phyloP scores from a whole-genome alignment of 2,888 invertebrate species.

The Drosophila rubida region DNA sequence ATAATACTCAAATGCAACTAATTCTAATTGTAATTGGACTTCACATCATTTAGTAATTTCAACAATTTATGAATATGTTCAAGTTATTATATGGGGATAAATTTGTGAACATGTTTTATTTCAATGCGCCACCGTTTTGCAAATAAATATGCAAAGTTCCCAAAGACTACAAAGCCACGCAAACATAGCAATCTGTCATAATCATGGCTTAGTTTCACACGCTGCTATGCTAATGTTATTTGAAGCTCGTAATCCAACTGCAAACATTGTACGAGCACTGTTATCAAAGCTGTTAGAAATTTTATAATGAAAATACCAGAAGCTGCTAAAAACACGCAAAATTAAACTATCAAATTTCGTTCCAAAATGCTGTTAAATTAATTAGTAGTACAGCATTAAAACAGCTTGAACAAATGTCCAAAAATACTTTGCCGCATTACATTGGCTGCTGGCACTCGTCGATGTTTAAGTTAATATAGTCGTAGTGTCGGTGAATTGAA shows the following conservation, averaged over 20 bases:
- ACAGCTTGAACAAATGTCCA: too few relatives aligned
- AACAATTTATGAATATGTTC: too few relatives aligned
- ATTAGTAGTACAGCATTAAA: too few relatives aligned
- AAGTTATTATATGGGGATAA: too few relatives aligned
- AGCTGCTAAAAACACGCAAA: too few relatives aligned
- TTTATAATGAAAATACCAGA: too few relatives aligned
- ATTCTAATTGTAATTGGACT: too few relatives aligned
- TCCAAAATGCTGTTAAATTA: too few relatives aligned
- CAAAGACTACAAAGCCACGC: not conserved
- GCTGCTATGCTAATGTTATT: slow-evolving; percentile 5
- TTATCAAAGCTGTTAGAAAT: too few relatives aligned
- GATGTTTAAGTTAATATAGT: not conserved
- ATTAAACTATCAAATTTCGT: too few relatives aligned
- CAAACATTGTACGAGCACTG: not conserved
- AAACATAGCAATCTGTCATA: not conserved
- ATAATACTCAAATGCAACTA: not conserved
- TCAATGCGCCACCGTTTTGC: not conserved
- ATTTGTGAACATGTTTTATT: not conserved
- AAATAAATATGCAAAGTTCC: not conserved
- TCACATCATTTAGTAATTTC: too few relatives aligned
- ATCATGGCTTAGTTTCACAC: not conserved
- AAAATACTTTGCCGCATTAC: not conserved
- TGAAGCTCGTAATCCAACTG: not conserved
- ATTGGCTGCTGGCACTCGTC: not conserved
- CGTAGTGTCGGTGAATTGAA: not conserved